Base-by-base conservation (phyloP, 2,113 vertebrate genomes). In the Nannospalax galili region DNA sequence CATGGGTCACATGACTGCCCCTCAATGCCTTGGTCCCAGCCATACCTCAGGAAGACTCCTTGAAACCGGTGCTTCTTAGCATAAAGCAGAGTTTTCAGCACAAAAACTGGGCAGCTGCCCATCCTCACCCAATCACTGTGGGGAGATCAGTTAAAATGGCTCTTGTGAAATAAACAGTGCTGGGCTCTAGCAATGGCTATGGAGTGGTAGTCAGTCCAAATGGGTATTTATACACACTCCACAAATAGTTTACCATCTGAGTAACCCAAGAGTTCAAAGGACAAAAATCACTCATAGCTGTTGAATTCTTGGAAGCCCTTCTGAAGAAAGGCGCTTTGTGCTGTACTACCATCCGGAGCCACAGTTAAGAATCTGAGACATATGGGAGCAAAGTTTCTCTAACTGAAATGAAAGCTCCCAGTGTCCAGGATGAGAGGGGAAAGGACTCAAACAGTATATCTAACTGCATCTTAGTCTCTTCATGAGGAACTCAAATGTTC, bases 401-500 rank as follows among this genome's bases (percentile, higher is more conserved):
- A 28, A 73, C 12, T 14, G 1, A 19, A 65, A 20, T 14, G 30
- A 48, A 89, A 45, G 15, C 9, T 58, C 17, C 35, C 22, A 52
- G 7, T 67, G 24, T 22, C 17, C 35, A 90, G 74, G 32, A 56
- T 35, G 35, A 42, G 30, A 35, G 52, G 86, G 40, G n/a, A 84
- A 3, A 64, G 52, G 58, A 8, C 1, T 40, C 16, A n/a, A 5
- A 42, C 16, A 14, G 52, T 22, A 26, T 17, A 37, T 45, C 48
- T 17, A 40, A 1, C 1, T 1, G 20, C 16, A 77, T 48, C 88
- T 42, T 30, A 8, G 40, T 58, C 20, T 52, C 35, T 85, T 92
- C 77, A 5, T 80, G 73, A 90, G 73, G 77, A 28, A 74, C 9
- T 78, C 74, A 95, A 96, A 69, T 35, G 64, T 88, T 91, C 94